phyloP scores from a whole-genome alignment of 2,888 invertebrate genomes.

The Allophyes oxyacanthae region DNA sequence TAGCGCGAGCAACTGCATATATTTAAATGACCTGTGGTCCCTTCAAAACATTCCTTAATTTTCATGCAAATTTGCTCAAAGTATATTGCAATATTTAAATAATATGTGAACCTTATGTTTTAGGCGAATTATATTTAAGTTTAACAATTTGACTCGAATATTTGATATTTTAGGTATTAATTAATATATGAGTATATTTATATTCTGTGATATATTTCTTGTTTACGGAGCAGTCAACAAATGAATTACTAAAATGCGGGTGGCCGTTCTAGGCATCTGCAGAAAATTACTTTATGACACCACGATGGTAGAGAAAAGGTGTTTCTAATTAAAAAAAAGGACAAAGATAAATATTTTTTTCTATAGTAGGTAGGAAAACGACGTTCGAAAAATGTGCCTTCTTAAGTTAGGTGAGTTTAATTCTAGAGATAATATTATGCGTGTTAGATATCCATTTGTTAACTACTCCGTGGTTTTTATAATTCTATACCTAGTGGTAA shows the following conservation, averaged over 20 bases:
- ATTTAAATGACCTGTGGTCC: not conserved
- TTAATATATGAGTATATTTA: not conserved
- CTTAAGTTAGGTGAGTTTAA: too few species aligned
- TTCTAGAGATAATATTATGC: too few species aligned
- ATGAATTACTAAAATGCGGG: not conserved
- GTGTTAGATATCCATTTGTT: constrained; percentile 8
- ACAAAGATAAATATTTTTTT: too few species aligned
- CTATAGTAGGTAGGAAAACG: too few species aligned
- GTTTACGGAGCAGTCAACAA: not conserved
- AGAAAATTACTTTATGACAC: too few species aligned
- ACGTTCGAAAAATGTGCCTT: too few species aligned
- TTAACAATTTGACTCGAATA: constrained; percentile 15
- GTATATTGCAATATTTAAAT: constrained; percentile 1
- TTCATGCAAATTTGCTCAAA: constrained; percentile 32
- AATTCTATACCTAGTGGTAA: not conserved
- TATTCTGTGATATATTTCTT: constrained; percentile 25
- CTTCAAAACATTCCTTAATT: constrained; percentile 31
- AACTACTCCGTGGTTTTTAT: constrained; percentile 3
- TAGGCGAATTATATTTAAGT: constrained; percentile 9
- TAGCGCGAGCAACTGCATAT: too few species aligned
- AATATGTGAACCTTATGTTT: constrained; percentile 14
- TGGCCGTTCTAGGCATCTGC: too few species aligned
- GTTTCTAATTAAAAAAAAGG: too few species aligned
- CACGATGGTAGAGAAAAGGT: too few species aligned
- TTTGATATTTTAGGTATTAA: not conserved